phyloP scores from a whole-genome alignment of 2,888 invertebrate species.

The Sthenelais limicola region DNA sequence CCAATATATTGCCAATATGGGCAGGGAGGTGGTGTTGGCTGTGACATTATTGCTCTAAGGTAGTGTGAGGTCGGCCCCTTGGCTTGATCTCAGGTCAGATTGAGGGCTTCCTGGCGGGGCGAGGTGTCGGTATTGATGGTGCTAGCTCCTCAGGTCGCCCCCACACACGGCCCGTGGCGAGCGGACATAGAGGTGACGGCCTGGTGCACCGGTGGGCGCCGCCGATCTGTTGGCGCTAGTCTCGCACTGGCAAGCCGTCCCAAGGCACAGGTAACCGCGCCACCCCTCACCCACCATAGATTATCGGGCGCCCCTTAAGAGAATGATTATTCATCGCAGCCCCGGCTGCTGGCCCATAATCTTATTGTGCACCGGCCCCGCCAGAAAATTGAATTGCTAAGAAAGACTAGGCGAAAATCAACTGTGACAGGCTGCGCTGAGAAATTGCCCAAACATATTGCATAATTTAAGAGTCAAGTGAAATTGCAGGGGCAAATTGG shows the following conservation, averaged over 20 bases:
- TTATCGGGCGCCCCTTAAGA: conserved; percentile 39
- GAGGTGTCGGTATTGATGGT: conserved; percentile 30
- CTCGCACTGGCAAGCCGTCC: neutral
- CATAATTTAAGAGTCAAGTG: conserved; percentile 45
- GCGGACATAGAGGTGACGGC: conserved; percentile 1
- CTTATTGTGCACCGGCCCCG: conserved; percentile 34
- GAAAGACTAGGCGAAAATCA: conserved; percentile 41
- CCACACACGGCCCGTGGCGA: neutral
- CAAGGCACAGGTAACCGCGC: conserved; percentile 12
- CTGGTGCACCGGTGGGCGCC: neutral
- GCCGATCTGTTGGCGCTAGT: neutral
- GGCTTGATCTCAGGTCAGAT: conserved; percentile 29
- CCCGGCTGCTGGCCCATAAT: conserved; percentile 22
- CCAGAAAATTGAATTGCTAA: conserved; percentile 43
- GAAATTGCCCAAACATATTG: conserved; percentile 45
- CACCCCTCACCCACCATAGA: neutral
- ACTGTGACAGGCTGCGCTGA: conserved; percentile 37
- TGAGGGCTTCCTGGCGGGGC: neutral
- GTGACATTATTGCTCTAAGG: no score
- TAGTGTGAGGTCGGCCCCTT: no score
- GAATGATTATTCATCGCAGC: conserved; percentile 41
- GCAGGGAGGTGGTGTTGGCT: no score
- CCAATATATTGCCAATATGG: no score
- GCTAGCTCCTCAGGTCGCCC: conserved; percentile 25
- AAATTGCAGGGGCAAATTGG: conserved; percentile 42